Conservation (phyloP, 2,888 invertebrate genomes). For the Malthinus seriepunctatus region DNA sequence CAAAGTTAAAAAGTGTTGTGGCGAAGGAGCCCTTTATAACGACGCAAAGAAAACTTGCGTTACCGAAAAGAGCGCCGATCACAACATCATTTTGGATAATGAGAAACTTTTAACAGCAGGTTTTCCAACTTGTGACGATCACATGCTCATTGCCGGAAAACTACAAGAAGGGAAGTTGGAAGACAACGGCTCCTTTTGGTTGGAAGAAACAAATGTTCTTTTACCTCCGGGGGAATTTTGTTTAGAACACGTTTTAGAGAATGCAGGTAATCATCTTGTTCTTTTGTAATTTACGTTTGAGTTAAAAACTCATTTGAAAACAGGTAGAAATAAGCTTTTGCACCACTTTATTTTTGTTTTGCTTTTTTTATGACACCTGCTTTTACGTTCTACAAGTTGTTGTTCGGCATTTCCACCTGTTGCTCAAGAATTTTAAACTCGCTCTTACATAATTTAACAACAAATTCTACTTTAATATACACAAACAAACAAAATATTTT, state of each 20-base stretch:
- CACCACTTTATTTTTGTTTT: background rate
- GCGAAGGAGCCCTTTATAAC: slow-evolving; percentile 64
- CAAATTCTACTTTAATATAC: too few species aligned
- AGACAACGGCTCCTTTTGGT: slow-evolving; percentile 59
- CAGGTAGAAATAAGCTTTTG: background rate
- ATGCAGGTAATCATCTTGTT: slow-evolving; percentile 46
- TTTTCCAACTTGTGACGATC: slow-evolving; percentile 50
- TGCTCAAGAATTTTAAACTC: background rate
- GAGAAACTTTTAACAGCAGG: slow-evolving; percentile 43
- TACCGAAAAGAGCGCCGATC: slow-evolving; percentile 44
- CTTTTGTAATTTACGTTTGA: slow-evolving; percentile 10
- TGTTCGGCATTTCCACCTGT: background rate
- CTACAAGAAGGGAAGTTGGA: slow-evolving; percentile 58
- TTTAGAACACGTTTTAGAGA: slow-evolving; percentile 55
- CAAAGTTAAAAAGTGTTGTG: slow-evolving; percentile 71
- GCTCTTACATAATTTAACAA: too few species aligned
- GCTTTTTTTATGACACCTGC: slow-evolving; percentile 6
- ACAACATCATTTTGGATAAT: slow-evolving; percentile 44
- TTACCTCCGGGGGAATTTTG: slow-evolving; percentile 54
- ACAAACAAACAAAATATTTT: too few species aligned
- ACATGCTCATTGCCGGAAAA: slow-evolving; percentile 63
- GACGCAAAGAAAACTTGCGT: slow-evolving; percentile 59
- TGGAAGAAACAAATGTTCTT: slow-evolving; percentile 54
- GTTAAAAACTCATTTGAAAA: too few species aligned
- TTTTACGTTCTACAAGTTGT: background rate